These are phyloP conservation scores for Dicaeum eximium DNA, from an alignment of 2,113 vertebrate genomes.

Conservation along the genomic window DNA sequence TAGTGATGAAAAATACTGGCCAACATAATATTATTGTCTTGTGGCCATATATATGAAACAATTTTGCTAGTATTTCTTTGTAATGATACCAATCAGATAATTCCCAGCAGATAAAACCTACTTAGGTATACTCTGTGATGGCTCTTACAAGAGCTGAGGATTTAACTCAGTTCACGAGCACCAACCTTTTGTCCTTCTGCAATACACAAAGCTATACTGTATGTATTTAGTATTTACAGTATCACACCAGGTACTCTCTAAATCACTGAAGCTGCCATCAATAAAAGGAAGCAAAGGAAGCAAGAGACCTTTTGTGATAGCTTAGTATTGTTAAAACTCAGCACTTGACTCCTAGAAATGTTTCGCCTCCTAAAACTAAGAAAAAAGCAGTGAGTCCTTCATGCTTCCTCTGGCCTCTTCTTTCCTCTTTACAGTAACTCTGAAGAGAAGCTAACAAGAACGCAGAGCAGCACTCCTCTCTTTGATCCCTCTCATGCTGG, in stretches of 20 bases:
- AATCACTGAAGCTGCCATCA: neutral
- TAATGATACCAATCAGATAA: neutral
- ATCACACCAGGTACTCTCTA: neutral
- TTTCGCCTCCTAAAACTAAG: neutral
- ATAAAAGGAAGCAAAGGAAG: neutral
- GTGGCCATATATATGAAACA: neutral
- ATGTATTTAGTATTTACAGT: neutral
- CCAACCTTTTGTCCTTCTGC: neutral
- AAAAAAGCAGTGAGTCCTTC: neutral
- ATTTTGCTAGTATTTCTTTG: neutral
- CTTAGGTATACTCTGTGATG: neutral
- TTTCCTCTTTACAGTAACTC: neutral
- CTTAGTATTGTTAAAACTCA: neutral
- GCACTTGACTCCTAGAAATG: neutral
- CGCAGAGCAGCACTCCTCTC: fast-evolving
- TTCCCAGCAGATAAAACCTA: neutral
- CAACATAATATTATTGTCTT: neutral
- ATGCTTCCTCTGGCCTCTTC: neutral
- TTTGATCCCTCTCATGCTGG: fast-evolving
- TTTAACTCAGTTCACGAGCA: neutral
- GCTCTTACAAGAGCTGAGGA: neutral
- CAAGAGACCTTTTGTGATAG: neutral
- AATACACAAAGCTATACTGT: neutral
- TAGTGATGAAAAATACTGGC: neutral
- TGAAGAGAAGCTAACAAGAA: neutral